phyloP scores from a whole-genome alignment of 2,113 vertebrate species.

The Globicephala melas region DNA sequence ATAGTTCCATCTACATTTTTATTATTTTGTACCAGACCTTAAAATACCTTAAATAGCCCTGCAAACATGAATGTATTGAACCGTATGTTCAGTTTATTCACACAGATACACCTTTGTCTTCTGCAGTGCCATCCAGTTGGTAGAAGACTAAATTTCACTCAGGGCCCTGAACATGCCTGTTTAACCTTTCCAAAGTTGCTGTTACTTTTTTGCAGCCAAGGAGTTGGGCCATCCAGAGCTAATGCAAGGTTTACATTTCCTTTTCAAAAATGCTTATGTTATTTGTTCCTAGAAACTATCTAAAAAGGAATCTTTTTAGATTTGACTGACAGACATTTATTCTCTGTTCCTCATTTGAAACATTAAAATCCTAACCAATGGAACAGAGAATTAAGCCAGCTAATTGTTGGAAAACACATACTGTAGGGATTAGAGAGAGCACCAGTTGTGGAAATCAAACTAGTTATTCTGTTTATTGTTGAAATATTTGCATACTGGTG shows the following conservation, averaged over 20 bases:
- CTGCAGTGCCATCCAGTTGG: not conserved
- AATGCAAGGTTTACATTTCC: constrained; percentile 59
- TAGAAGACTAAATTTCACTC: constrained; percentile 73
- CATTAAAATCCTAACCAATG: constrained; percentile 62
- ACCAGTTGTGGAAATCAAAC: not conserved
- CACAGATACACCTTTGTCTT: constrained; percentile 64
- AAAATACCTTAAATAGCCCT: constrained; percentile 57
- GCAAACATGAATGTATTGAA: constrained; percentile 52
- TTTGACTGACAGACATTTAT: constrained; percentile 63
- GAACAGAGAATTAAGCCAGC: constrained; percentile 70
- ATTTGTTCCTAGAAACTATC: constrained; percentile 68
- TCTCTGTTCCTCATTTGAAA: not conserved
- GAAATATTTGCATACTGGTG: constrained; percentile 60
- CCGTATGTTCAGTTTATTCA: constrained; percentile 43
- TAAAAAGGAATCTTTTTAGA: constrained; percentile 41
- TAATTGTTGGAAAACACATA: constrained; percentile 46
- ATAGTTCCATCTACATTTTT: constrained; percentile 70
- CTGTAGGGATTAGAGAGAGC: not conserved
- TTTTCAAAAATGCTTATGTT: constrained; percentile 56
- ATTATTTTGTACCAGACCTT: constrained; percentile 33
- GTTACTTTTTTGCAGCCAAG: constrained; percentile 46
- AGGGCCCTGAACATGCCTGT: constrained; percentile 39
- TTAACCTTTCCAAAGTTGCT: constrained; percentile 73
- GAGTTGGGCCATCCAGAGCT: constrained; percentile 33
- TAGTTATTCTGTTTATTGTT: constrained; percentile 42